Percentiles rank a stretch among this genome's conserved stretches.
Evolutionary conservation across 2,797 vertebrate species (phyloP).

Genomic region (Gallinago solitaria): DNA sequence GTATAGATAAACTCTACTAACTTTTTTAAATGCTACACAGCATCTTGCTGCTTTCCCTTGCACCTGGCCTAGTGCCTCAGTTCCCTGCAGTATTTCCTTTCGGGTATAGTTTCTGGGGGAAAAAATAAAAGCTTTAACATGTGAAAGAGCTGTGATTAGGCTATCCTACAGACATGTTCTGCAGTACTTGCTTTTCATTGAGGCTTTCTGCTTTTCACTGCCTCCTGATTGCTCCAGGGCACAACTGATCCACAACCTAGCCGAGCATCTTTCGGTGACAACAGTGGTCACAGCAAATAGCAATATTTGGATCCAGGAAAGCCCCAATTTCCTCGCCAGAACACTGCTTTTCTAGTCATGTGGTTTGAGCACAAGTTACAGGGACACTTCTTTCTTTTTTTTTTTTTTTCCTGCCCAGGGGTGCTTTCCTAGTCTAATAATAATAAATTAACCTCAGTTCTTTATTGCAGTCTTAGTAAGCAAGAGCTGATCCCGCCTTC

Average conservation of each 20-base stretch:
- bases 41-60: not conserved
- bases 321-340: not conserved
- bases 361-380: not conserved
- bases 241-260: not conserved
- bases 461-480: not conserved
- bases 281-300: not conserved
- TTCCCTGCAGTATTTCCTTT: not conserved
- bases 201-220: not conserved
- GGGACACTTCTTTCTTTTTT: not conserved
- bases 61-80: not conserved
- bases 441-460: not conserved
- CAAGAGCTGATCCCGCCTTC: not conserved
- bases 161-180: not conserved
- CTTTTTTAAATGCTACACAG: not conserved
- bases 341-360: not conserved
- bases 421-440: not conserved
- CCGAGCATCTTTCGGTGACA: fast-evolving
- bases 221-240: not conserved
- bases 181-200: not conserved
- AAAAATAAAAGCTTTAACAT: not conserved
- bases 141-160: not conserved
- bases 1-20: not conserved
- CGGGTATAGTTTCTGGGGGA: not conserved
- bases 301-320: not conserved
- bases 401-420: not conserved